Base-by-base conservation (phyloP, 2,797 vertebrate genomes). In the Molothrus ater region DNA sequence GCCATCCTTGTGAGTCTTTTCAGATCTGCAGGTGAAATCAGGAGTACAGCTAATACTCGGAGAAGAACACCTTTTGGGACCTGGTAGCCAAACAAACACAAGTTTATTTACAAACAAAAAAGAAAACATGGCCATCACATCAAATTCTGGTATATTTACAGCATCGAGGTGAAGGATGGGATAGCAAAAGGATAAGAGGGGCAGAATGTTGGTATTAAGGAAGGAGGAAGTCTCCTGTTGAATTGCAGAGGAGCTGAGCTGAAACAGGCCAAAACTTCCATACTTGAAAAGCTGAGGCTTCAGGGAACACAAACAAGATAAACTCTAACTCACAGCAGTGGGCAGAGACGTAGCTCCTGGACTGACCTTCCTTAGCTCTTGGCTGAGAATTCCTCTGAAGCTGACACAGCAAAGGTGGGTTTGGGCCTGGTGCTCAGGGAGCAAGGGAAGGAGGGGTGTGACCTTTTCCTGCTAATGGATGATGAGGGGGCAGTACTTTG, bases 41-140 rank as follows among this genome's bases (percentile, higher is more conserved):
- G 43, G 29, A 68, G 21, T 43, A 54, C 40, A 61, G 40, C 68
- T 86, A 20, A 20, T 14, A 56, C 20, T 59, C 32, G 9, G 21
- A 76, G 64, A 32, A 28, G 26, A 48, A 22, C 54, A 34, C 3
- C 5, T 45, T 57, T 21, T 25, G n/a, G n/a, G 48, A 86, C 42
- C 53, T 12, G 3, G 32, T 29, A 32, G 63, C 74, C 59, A 88
- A 93, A 91, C 81, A 96, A 90, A 71, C 29, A 74, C 20, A 66
- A 5, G 5, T 97, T 97, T 97, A 97, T 95, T 95, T 97, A 97
- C 96, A 97, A 80, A 95, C 40, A 60, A 76, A 88, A 59, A 53
- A 56, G 75, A 79, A 86, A 87, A 76, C 6, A 31, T 1, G 3
- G 61, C 50, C 20, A 54, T 54, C 47, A 34, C 40, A 31, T 68